Evolutionary conservation across 2,113 vertebrate genomes (phyloP), one percentile per base, ranked within the genome.

Genomic region (Mustela lutreola): DNA sequence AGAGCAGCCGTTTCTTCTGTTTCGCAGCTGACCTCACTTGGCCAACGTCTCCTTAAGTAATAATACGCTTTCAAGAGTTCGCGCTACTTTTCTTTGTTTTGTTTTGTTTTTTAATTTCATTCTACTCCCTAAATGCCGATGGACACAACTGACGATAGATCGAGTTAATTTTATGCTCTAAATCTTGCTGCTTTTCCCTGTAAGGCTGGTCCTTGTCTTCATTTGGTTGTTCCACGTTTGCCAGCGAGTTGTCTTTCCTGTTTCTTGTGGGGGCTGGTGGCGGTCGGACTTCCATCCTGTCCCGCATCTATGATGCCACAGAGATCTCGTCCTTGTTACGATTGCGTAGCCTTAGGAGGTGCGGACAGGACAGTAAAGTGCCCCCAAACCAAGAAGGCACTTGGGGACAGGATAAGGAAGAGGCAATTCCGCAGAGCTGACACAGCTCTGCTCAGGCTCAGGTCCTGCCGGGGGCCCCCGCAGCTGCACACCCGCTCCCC

Each of bases 21-120:
- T 18, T 85, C 56, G 21, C 28, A 7, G n/a, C 9, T 24, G 42
- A 56, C 24, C 6, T 5, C 18, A 16, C 28, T 21, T 91, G n/a
- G 53, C 24, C 31, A 42, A 60, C 18, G 19, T 60, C 76, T 42
- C 56, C 9, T 45, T 65, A 85, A n/a, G 24, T 56, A 11, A 19
- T 26, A 28, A 18, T 11, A 7, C 16, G 14, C 15, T 8, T 28
- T 26, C 22, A 65, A 58, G 62, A 60, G 56, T 33, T 24, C 1
- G 4, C 8, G 9, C 33, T 36, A 8, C n/a, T 28, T 15, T 0
- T 48, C 28, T 15, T 0, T 48, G 45, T 48, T 48, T 48, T 48
- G 1, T 1, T 60, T 21, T 60, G 53, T 33, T 45, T 15, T 76
- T 45, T 8, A 42, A 2, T 39, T 71, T 56, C n/a, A 50, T 65